These are phyloP conservation scores for Ophion costatus DNA, from an alignment of 2,888 invertebrate genomes.

Conservation along the genomic window DNA sequence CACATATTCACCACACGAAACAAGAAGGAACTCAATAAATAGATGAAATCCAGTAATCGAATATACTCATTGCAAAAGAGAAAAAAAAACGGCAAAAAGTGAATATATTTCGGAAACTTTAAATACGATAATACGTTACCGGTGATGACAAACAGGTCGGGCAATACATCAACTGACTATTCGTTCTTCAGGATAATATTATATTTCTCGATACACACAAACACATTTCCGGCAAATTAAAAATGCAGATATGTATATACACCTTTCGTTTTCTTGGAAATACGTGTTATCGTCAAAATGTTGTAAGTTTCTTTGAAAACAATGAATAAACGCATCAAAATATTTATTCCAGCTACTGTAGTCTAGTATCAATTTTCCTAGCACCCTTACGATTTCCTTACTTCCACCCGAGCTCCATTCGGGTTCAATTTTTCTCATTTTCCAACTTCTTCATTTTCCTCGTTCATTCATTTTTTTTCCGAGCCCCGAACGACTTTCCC, in stretches of 20 bases:
- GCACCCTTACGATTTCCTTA: too few relatives aligned
- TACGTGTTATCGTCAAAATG: conserved; percentile 44
- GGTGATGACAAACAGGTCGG: conserved; percentile 17
- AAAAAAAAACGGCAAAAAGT: conserved; percentile 6
- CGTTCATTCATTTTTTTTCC: too few relatives aligned
- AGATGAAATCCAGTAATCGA: conserved; percentile 19
- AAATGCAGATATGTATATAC: conserved; percentile 11
- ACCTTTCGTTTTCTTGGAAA: conserved; percentile 22
- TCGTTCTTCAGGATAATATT: conserved; percentile 3
- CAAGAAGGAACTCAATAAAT: background rate
- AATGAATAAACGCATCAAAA: conserved; percentile 53
- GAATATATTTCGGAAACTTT: conserved; percentile 12
- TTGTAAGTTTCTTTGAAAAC: conserved; percentile 50
- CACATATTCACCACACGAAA: background rate
- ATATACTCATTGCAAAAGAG: conserved; percentile 22
- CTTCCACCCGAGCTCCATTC: too few relatives aligned
- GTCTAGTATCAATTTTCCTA: too few relatives aligned
- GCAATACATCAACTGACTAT: conserved; percentile 23
- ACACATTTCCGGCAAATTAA: conserved; percentile 23
- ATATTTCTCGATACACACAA: conserved; percentile 14
- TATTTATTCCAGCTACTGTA: conserved; percentile 23
- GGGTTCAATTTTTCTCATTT: too few relatives aligned
- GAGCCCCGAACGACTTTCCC: too few relatives aligned
- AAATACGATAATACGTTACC: conserved; percentile 20
- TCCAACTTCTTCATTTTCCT: too few relatives aligned